Evolutionary conservation across 2,888 invertebrate genomes (phyloP), one percentile per base, ranked within the genome.

Genomic region (Cheilosia grossa): DNA sequence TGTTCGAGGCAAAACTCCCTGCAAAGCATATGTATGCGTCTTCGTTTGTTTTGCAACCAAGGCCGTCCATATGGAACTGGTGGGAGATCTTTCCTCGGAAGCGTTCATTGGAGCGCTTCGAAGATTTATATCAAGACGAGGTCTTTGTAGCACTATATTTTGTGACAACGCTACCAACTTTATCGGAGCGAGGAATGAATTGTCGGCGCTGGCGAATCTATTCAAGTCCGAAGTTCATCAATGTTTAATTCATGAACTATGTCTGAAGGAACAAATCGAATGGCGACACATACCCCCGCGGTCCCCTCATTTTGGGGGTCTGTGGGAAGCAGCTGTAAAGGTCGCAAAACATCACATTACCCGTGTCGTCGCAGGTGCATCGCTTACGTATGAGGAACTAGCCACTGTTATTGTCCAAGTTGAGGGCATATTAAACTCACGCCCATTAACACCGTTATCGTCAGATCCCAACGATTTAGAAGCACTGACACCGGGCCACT

Each of bases 31-130:
- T n/a, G 30, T 72, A 4, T 72, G 70, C 6, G 24, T 82, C 6
- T 87, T 82, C 17, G 54, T 75, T 15, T 83, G 85, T 30, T 63
- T 87, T 9, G 30, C 61, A 0, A 78, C 64, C 1, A 79, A 75
- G 49, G 75, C 79, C 1, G 49, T 85, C 15, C 85, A 82, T 27
- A 21, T 80, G 0, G 82, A 87, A 24, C 47, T 73, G 4, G 79
- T 64, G 0, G 27, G 42, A 0, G 70, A 73, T 15, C 30, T 87
- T 3, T 64, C 81, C 0, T 30, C 66, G 0, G 63, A 66, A 15
- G 74, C 64, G 1, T 79, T 86, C 15, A 58, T 74, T 2, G 77
- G 51, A 1, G 47, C 75, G 1, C 51, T 79, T 5, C 13, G 42
- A 47, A 0, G n/a, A 7, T 47, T 47, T n/a, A 54, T 54, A 1